Evolutionary conservation across 2,797 vertebrate species (phyloP).

Genomic region (Phylloscopus collybita): DNA sequence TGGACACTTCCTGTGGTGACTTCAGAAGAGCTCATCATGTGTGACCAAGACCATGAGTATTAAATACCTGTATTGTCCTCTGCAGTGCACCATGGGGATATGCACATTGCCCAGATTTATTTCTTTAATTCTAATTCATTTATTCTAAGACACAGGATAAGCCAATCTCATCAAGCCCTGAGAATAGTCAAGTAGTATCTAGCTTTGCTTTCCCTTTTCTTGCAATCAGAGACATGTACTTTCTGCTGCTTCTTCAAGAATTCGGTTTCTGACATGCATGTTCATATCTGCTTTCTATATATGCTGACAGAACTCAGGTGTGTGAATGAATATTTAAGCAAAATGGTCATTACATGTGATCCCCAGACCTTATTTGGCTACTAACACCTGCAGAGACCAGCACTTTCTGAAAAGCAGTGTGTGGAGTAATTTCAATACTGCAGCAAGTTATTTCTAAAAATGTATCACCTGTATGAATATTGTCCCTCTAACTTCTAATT

Average conservation of each 20-base stretch:
- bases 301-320: neutral
- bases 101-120: too few relatives aligned
- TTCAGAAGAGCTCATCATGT: fast-evolving
- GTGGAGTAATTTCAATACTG: neutral
- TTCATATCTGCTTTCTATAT: neutral
- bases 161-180: neutral
- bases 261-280: neutral
- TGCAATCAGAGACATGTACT: fast-evolving
- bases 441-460: neutral
- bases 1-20: fast-evolving
- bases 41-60: neutral
- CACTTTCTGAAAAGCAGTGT: neutral
- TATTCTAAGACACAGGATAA: neutral
- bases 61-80: neutral
- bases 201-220: neutral
- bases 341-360: neutral
- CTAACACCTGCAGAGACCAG: neutral
- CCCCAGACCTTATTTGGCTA: neutral
- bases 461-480: neutral
- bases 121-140: neutral
- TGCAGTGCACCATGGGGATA: neutral
- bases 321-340: neutral
- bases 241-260: neutral
- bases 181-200: neutral
- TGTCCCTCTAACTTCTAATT: neutral